Conservation (phyloP, 2,113 vertebrate species). For the Rhineura floridana region DNA sequence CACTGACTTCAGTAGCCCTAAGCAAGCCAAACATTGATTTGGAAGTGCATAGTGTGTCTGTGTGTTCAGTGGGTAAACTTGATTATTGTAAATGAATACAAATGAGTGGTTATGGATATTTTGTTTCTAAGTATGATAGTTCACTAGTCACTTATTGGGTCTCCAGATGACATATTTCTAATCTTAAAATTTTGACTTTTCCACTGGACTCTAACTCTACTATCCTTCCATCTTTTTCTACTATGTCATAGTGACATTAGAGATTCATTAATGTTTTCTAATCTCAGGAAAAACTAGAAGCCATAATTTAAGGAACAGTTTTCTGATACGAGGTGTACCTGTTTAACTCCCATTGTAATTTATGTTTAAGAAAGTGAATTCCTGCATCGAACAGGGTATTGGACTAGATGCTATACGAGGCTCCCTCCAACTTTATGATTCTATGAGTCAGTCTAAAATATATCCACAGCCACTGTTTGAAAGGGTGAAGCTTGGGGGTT, state of each 20-base stretch:
- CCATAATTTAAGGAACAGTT: not conserved
- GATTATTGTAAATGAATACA: not conserved
- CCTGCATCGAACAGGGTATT: not conserved
- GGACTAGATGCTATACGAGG: not conserved
- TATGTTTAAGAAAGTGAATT: not conserved
- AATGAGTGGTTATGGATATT: not conserved
- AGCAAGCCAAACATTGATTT: not conserved
- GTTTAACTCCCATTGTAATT: not conserved
- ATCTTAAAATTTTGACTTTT: not conserved
- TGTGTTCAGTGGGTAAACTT: not conserved
- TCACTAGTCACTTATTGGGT: not conserved
- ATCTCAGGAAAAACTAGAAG: not conserved
- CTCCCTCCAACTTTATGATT: too few species aligned
- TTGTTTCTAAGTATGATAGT: not conserved
- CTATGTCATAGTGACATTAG: not conserved
- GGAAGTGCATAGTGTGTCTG: not conserved
- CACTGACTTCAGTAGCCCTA: not conserved
- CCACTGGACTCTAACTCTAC: too few species aligned
- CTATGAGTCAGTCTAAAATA: too few species aligned
- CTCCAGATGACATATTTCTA: not conserved
- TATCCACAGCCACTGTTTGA: not conserved
- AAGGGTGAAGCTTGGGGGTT: not conserved
- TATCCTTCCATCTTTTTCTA: not conserved
- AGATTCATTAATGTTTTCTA: not conserved
- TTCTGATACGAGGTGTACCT: not conserved